Evolutionary conservation across 2,888 invertebrate species (phyloP).

Genomic region (Drosophila anomelani): DNA sequence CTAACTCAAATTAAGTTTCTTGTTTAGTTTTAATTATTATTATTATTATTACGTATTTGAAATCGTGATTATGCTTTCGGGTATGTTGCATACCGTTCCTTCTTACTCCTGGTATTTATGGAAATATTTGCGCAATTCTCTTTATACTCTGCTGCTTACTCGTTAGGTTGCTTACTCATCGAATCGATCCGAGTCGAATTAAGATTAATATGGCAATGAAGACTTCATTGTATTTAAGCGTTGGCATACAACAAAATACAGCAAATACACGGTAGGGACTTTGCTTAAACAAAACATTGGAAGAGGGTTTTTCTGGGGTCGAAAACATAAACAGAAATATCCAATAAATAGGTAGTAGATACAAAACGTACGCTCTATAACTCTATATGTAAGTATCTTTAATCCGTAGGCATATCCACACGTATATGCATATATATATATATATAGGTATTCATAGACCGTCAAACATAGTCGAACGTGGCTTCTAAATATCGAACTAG

Average conservation of each 20-base stretch:
- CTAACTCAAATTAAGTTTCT: slow-evolving; percentile 25
- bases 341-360: slow-evolving; percentile 68
- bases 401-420: slow-evolving; percentile 33
- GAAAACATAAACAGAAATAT: slow-evolving; percentile 64
- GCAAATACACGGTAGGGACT: slow-evolving; percentile 61
- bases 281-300: slow-evolving; percentile 59
- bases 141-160: slow-evolving; percentile 18
- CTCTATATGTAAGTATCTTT: slow-evolving; percentile 41
- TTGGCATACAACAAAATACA: slow-evolving; percentile 73
- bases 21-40: slow-evolving; percentile 21
- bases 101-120: slow-evolving; percentile 59
- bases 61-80: slow-evolving; percentile 79
- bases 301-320: slow-evolving; percentile 52
- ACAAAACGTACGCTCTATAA: slow-evolving; percentile 48
- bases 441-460: slow-evolving; percentile 38
- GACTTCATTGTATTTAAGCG: slow-evolving; percentile 70
- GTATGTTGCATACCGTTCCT: slow-evolving; percentile 80
- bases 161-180: slow-evolving; percentile 24
- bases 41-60: slow-evolving; percentile 78
- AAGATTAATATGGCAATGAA: slow-evolving; percentile 80
- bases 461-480: slow-evolving; percentile 68
- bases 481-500: slow-evolving; percentile 57
- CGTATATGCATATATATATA: neutral
- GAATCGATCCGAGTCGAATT: slow-evolving; percentile 46
- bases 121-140: slow-evolving; percentile 65